Evolutionary conservation across 2,888 invertebrate genomes (phyloP), one percentile per base, ranked within the genome.

Genomic region (Eutolmus rufibarbis): DNA sequence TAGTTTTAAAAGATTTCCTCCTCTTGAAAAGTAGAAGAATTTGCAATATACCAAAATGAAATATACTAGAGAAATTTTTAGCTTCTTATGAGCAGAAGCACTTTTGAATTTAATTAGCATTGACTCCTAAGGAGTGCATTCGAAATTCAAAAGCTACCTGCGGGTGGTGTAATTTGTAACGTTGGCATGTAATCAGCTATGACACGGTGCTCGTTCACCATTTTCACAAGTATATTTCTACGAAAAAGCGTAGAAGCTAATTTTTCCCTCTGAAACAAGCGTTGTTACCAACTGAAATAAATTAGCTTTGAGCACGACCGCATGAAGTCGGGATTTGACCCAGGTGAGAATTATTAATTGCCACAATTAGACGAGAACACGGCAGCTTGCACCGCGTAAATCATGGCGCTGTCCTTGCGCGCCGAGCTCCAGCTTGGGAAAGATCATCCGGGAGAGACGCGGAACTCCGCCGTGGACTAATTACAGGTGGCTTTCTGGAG

Each of bases 291-390:
- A 43, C 19, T 37, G 28, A 57, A 82, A 82, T 82, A 82, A 82
- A 82, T 82, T 82, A 82, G 28, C 28, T n/a, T 57, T 28, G 56
- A 82, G 82, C 82, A 82, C 82, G 82, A 82, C 46, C 14, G n/a
- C 28, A 5, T 28, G 9, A 46, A 74, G 74, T 14, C 74, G 31
- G 7, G 34, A 74, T 31, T 31, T 82, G 56, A 82, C 82, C 81
- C 56, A 82, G 37, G 82, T 56, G 82, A 82, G 82, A 34, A 34
- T 82, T 82, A 82, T 82, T 82, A 82, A 82, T 82, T 34, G 82
- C 34, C n/a, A 82, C 82, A 82, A 82, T 57, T 57, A 82, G 23
- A 56, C 23, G n/a, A 56, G 23, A 82, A 82, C 82, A 82, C 34
- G 82, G 34, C 46, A 82, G 46, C 34, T 78, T 31, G 82, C 82